Evolutionary conservation across 2,888 invertebrate species (phyloP), one percentile per base, ranked within the genome.

Genomic region (Parapristionchus giblindavisi): DNA sequence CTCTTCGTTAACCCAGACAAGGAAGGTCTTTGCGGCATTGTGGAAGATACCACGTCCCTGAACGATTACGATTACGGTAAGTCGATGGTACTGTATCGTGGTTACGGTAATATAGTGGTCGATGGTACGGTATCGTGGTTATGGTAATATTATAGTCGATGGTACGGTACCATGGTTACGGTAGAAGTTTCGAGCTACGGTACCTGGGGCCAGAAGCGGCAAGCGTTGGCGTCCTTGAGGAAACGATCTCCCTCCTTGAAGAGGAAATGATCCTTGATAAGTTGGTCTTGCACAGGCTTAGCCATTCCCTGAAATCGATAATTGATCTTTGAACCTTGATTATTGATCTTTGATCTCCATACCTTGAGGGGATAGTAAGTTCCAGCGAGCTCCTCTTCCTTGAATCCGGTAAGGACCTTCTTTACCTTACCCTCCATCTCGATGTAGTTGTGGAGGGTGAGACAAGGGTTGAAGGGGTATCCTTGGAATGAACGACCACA

Each of bases 381-480:
- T 76, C 96, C 96, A 91, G 95, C 94, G 78, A 95, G 92, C 89
- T 96, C 96, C 75, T 78, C 75, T 27, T 51, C 51, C 58, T 51
- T 61, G 40, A 56, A 21, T 56, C 56, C 48, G 17, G 51, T 63
- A 32, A 74, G 43, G 36, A 74, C 52, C 52, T 63, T 63, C 86
- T 24, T 54, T 40, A 58, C 56, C 74, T 75, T 68, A 21, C 38
- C 61, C 89, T 96, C 95, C 94, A 96, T 95, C 90, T 95, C 95
- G 90, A 94, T 80, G 75, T 81, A 80, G 75, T 78, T 79, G 63
- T 60, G 58, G 91, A 96, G 95, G 76, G 94, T 94, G 80, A 96
- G 90, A 91, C 95, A 95, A 82, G 96, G 96, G 91, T 96, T 96
- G 93, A 96, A 96, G 84, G 96, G 95, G 90, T 95, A 96, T 76